Conservation (phyloP, 1,140 invertebrate genomes). For the Tetragnatha versicolor region DNA sequence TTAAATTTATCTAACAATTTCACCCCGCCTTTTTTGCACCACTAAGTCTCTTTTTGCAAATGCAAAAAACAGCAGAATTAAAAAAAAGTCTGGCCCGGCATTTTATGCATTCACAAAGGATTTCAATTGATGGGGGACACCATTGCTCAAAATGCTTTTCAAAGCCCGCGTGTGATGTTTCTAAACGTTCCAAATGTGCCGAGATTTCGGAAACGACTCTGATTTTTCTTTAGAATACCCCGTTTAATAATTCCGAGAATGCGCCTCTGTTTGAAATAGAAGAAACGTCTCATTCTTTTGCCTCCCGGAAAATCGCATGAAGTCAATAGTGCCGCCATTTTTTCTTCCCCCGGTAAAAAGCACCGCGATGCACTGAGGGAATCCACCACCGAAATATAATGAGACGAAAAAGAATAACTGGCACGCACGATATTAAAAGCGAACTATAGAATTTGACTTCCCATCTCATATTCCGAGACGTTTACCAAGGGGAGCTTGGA, state of each 20-base stretch:
- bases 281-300: slow-evolving; percentile 8
- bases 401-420: slow-evolving; percentile 32
- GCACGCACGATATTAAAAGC: slow-evolving; percentile 22
- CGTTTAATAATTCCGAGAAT: slow-evolving; percentile 20
- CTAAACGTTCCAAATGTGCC: slow-evolving; percentile 4
- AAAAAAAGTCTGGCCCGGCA: no score
- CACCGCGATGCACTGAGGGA: neutral
- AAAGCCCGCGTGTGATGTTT: slow-evolving; percentile 14
- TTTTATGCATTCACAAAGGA: slow-evolving; percentile 17
- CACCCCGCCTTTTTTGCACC: no score
- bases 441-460: slow-evolving; percentile 20
- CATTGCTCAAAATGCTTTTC: neutral
- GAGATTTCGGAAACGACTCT: slow-evolving; percentile 11
- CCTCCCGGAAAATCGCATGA: neutral
- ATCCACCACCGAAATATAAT: slow-evolving; percentile 26
- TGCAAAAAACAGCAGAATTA: no score
- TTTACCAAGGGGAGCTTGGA: neutral
- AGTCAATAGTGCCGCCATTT: neutral
- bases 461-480: neutral
- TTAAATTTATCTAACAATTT: no score
- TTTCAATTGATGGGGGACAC: slow-evolving; percentile 10
- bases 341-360: neutral
- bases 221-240: neutral
- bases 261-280: neutral
- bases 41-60: no score